Base-by-base conservation (phyloP, 2,888 invertebrate species). In the Blomia tropicalis region DNA sequence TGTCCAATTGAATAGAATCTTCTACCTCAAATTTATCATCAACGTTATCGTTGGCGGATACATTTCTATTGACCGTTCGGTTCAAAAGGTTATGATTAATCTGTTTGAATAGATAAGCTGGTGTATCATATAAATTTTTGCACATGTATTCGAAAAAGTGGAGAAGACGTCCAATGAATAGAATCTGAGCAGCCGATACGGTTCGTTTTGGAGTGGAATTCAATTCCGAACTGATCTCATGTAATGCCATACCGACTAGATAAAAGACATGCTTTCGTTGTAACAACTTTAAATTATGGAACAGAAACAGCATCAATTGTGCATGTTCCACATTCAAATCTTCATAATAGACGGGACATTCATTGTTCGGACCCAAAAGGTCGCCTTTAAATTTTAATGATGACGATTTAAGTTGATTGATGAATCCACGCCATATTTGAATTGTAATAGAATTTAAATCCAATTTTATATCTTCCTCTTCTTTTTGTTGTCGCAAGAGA, bases 261-360 rank as follows among this genome's bases (percentile, higher is more conserved):
- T 93, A 78, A 41, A 95, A 78, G 1, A 95, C 87, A 1, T 87
- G 85, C 74, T 95, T 95, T 76, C 93, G 95, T 75, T 93, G 91
- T 88, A 92, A 91, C 66, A 95, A 77, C 70, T 90, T 91, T 64
- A 95, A 76, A 0, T 91, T 89, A 75, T 95, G 93, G 75, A 95
- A 95, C 14, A 95, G 77, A 73, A 93, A 93, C 7, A 95, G 79
- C 66, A 95, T 75, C 41, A 95, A 78, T 74, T 95, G 93, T 0
- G 91, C 86, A 75, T 95, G 93, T 73, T 95, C 95, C 58, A 93
- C 89, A 74, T 93, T 95, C 65, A 95, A 77, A 77, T 93, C 93
- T 75, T 71, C 31, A 69, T 67, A n/a, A 51, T 17, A 44, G 17
- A 17, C 43, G 14, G 56, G 56, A 36, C 56, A 56, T 36, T 56